Evolutionary conservation across 2,888 invertebrate species (phyloP), one percentile per base, ranked within the genome.

Genomic region (Napeogenes inachia): DNA sequence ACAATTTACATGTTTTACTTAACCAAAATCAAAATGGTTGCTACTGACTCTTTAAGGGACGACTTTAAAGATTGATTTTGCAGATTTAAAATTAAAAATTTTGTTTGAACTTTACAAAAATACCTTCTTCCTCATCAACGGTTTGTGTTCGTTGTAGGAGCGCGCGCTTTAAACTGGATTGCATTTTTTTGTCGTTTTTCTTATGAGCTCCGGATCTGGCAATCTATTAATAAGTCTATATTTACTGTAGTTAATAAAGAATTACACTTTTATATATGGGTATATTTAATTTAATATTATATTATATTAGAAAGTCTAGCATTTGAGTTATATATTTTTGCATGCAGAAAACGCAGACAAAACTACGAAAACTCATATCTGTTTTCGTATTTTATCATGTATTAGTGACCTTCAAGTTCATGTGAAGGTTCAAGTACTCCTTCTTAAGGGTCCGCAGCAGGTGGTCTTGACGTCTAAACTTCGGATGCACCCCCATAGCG

Each of bases 161-260:
- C 0, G 81, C 75, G 3, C 66, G 70, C 38, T 79, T 73, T n/a
- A 89, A 70, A 1, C 80, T 78, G 0, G 58, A 58, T 61, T 82
- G 85, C 81, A 84, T 82, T 54, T 73, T 79, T 33, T 77, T 84
- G 64, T 93, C 93, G 55, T 89, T 92, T 57, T 90, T 91, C 66
- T 87, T 89, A 70, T 93, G 93, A 3, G 85, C 81, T 0, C 91
- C 90, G 0, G 92, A 93, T 64, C 85, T 91, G 0, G 93, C 89
- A 50, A 92, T 91, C 82, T 91, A 90, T 50, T 56, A 21, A 54
- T 33, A 13, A 59, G 12, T 13, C 4, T 38, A 53, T 32, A 3
- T 4, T 53, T 59, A n/a, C 12, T 10, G 10, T 10, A 42, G 3
- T 42, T 42, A 12, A 42, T 12, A 10, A 42, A 2, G 3, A 42